Evolutionary conservation across 1,140 invertebrate species (phyloP).

Genomic region (Bombus cullumanus): DNA sequence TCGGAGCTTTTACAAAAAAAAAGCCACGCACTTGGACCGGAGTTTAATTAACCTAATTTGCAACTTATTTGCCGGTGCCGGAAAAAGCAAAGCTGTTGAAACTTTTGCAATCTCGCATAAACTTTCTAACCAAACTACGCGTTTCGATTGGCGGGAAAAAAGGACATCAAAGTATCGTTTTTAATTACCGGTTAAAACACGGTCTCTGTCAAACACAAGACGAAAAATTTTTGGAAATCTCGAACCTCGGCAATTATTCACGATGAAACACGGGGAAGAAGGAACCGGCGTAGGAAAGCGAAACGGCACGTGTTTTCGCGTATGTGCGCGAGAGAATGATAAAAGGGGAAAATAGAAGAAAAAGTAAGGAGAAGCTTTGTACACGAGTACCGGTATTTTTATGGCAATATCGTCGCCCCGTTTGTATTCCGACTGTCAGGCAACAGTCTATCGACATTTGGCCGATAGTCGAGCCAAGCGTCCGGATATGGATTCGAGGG

Average conservation of each 20-base stretch:
- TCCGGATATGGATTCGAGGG: conserved; percentile 58
- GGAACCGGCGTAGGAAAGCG: no score
- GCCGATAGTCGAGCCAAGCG: conserved; percentile 58
- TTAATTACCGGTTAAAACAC: background rate
- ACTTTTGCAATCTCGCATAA: conserved; percentile 12
- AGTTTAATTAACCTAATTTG: conserved; percentile 35
- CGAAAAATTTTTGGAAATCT: background rate
- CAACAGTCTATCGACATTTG: conserved; percentile 64
- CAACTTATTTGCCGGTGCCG: background rate
- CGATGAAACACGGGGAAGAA: no score
- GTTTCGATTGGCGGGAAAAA: background rate
- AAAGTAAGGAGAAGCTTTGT: conserved; percentile 38
- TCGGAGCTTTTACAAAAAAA: background rate
- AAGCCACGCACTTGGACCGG: background rate
- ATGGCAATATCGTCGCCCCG: conserved; percentile 60
- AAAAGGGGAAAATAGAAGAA: background rate
- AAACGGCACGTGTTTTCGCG: background rate
- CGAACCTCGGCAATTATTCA: background rate
- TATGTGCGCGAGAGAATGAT: background rate
- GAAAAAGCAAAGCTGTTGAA: background rate
- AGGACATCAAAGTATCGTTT: background rate
- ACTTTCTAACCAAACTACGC: background rate
- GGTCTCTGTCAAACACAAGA: background rate
- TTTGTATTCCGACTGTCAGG: conserved; percentile 62
- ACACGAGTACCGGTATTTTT: conserved; percentile 60